phyloP scores from a whole-genome alignment of 2,888 invertebrate species.

The Lasioglossum pauxillum region DNA sequence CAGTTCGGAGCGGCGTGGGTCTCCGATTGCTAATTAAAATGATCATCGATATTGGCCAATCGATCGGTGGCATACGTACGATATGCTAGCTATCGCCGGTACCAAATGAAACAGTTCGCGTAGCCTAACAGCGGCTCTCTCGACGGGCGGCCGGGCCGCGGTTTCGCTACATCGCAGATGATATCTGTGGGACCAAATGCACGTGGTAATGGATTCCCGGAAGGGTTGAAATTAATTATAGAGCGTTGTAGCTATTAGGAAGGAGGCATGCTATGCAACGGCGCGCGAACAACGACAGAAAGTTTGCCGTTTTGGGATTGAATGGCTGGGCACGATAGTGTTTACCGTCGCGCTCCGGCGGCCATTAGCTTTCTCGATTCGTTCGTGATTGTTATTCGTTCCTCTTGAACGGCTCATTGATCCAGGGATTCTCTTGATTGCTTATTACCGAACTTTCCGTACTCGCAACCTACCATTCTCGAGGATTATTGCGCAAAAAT shows the following conservation, averaged over 20 bases:
- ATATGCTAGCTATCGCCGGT: slow-evolving; percentile 7
- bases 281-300: slow-evolving; percentile 37
- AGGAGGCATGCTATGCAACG: slow-evolving; percentile 36
- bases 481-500: background rate
- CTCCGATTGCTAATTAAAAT: slow-evolving; percentile 21
- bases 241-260: slow-evolving; percentile 71
- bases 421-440: background rate
- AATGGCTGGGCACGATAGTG: slow-evolving; percentile 38
- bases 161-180: slow-evolving; percentile 59
- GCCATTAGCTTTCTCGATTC: slow-evolving; percentile 24
- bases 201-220: slow-evolving; percentile 76
- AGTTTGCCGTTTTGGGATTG: slow-evolving; percentile 59
- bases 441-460: background rate
- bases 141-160: slow-evolving; percentile 49
- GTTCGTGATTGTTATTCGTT: background rate
- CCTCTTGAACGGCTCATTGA: background rate
- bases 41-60: slow-evolving; percentile 13
- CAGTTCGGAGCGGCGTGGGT: no score
- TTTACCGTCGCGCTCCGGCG: slow-evolving; percentile 27
- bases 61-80: background rate
- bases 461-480: background rate
- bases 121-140: slow-evolving; percentile 46
- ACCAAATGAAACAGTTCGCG: slow-evolving; percentile 36
- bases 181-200: slow-evolving; percentile 72
- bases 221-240: slow-evolving; percentile 80